These are phyloP conservation scores for Molanna angustata DNA, from an alignment of 2,888 invertebrate genomes.

Conservation along the genomic window DNA sequence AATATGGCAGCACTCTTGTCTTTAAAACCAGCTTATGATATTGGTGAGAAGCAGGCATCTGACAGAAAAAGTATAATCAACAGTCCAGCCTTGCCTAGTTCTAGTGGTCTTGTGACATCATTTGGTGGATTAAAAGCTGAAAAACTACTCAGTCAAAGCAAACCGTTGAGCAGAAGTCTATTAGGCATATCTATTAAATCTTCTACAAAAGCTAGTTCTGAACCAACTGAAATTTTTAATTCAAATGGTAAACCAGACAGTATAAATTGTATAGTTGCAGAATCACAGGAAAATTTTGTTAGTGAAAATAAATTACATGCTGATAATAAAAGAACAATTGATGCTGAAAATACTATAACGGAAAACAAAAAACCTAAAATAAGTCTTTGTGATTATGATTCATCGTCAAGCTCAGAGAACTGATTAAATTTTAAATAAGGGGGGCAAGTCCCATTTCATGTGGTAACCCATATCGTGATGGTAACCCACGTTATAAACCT, in stretches of 20 bases:
- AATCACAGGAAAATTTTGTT: not conserved
- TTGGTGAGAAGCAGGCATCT: slow-evolving; percentile 55
- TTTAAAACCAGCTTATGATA: slow-evolving; percentile 61
- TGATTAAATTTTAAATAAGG: no score
- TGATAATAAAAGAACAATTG: slow-evolving; percentile 9
- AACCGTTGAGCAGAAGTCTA: slow-evolving; percentile 41
- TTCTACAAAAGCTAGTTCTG: not conserved
- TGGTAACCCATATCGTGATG: no score
- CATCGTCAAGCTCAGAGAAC: no score
- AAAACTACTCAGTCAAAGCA: slow-evolving; percentile 48
- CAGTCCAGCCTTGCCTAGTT: slow-evolving; percentile 56
- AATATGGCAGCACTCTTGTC: slow-evolving; percentile 75
- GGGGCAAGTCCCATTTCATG: no score
- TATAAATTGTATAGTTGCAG: not conserved
- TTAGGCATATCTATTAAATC: slow-evolving; percentile 48
- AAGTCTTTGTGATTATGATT: no score
- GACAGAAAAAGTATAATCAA: slow-evolving; percentile 53
- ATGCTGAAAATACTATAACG: not conserved
- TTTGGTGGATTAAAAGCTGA: slow-evolving; percentile 58
- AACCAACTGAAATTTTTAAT: not conserved
- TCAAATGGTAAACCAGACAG: not conserved
- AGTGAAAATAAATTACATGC: not conserved
- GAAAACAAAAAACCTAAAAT: no score
- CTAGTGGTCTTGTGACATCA: slow-evolving; percentile 47
- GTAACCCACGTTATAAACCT: no score